Evolutionary conservation across 2,113 vertebrate genomes (phyloP).

Genomic region (Mionectes macconnelli): DNA sequence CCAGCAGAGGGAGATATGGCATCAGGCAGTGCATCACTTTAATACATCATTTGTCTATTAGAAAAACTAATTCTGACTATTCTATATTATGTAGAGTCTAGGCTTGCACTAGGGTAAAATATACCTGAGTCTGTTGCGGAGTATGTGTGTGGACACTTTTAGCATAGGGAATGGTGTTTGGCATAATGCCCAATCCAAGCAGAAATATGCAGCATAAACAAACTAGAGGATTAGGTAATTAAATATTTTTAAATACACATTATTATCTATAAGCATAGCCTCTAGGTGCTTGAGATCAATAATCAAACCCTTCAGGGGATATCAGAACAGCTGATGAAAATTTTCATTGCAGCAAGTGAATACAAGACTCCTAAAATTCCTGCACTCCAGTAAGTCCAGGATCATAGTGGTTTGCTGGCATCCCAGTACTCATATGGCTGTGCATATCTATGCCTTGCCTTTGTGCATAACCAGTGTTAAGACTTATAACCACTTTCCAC

Average conservation of each 20-base stretch:
- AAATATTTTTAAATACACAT: neutral
- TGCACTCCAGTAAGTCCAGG: accelerated
- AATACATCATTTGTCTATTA: neutral
- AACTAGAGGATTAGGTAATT: neutral
- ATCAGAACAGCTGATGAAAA: neutral
- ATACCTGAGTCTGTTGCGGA: neutral
- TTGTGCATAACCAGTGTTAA: accelerated
- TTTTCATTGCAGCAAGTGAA: neutral
- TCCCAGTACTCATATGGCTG: neutral
- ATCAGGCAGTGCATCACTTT: neutral
- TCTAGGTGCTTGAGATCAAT: neutral
- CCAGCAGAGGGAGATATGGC: slow-evolving; percentile 2
- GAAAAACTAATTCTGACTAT: neutral
- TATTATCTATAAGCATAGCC: neutral
- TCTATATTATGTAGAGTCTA: neutral
- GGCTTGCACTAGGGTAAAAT: neutral
- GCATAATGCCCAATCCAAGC: neutral
- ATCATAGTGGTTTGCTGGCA: neutral
- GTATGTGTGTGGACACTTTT: neutral
- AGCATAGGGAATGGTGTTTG: neutral
- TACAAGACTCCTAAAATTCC: neutral
- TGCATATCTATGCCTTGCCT: neutral
- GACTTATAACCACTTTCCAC: neutral
- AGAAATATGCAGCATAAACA: neutral
- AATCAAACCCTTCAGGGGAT: neutral